Base-by-base conservation (phyloP, 2,888 invertebrate genomes). In the Ashinkailepas kermadecensis region DNA sequence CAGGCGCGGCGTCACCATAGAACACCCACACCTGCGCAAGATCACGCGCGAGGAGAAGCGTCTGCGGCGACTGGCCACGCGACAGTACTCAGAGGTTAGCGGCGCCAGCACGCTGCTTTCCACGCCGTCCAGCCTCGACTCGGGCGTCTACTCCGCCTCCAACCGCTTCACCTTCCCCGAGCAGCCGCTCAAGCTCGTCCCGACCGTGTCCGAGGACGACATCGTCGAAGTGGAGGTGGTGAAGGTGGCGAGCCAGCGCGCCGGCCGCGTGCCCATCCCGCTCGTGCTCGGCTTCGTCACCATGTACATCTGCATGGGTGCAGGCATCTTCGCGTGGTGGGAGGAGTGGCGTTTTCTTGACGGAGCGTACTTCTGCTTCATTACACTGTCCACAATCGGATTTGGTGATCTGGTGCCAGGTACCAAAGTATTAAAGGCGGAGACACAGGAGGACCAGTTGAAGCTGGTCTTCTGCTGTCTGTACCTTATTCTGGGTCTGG, bases 321-420 rank as follows among this genome's bases (percentile, higher is more conserved):
- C 94, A 0, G 91, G 91, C 58, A 90, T 93, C 83, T 94, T 94
- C 88, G 92, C 93, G 25, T 89, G 92, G n/a, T 93, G 93, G 91
- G 93, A 93, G 86, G 92, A 92, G 85, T 94, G 94, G 93, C 92
- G 91, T 83, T 92, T 93, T 86, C 89, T 94, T 78, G 94, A 95
- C 86, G 93, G 93, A 12, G 92, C 93, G 8, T 95, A 94, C 88
- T 94, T 94, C 88, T 94, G 94, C 87, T 95, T 95, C 87, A 92
- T 94, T 84, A 94, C 94, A 6, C 89, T 95, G 84, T 92, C 94
- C 0, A 95, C 95, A 7, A 94, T 95, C 83, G 94, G 94, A 65
- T 93, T 94, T 84, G 94, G 93, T 9, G 94, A 94, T 86, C 91
- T 92, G 85, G 90, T 93, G 82, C 93, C 93, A 0, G 91, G 90